A percentile compares a stretch with the other conserved stretches of the same genome.
These are phyloP conservation scores for Pandemis corylana DNA, from an alignment of 2,888 invertebrate genomes.

Conservation along the genomic window DNA sequence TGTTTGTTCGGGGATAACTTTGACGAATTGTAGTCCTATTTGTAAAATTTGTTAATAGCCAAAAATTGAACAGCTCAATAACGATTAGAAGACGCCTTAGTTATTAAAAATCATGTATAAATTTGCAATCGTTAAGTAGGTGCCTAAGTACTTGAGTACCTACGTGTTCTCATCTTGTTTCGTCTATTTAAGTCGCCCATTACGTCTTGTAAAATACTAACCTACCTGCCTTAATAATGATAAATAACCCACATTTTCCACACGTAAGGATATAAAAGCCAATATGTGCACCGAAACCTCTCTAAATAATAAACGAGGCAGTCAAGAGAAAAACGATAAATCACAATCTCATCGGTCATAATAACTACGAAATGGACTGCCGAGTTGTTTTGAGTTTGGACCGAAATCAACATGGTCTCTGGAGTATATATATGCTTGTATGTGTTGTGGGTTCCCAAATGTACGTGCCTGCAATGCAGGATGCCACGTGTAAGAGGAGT, in stretches of 20 bases:
- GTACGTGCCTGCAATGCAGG: constrained; percentile 41
- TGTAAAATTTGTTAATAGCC: too few species aligned
- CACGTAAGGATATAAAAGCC: constrained; percentile 24
- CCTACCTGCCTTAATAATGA: constrained; percentile 3
- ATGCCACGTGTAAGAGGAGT: constrained; percentile 19
- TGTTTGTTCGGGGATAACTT: too few species aligned
- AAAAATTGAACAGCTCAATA: too few species aligned
- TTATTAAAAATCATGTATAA: too few species aligned
- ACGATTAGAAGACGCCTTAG: too few species aligned
- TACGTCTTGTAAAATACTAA: not conserved
- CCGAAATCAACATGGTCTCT: constrained; percentile 37
- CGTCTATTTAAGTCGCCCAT: too few species aligned
- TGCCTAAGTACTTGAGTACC: too few species aligned
- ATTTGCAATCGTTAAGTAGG: too few species aligned
- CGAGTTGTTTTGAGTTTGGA: constrained; percentile 40
- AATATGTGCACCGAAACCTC: constrained; percentile 23
- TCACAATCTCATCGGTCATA: constrained; percentile 42
- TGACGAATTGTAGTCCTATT: too few species aligned
- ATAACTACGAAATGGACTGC: constrained; percentile 42
- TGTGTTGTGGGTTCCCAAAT: constrained; percentile 24
- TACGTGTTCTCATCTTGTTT: too few species aligned
- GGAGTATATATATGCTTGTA: constrained; percentile 20
- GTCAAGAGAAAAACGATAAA: constrained; percentile 39
- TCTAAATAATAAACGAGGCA: constrained; percentile 36
- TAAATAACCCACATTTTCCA: not conserved